Base-by-base conservation (phyloP, 2,888 invertebrate genomes). In the Leucozona laternaria region DNA sequence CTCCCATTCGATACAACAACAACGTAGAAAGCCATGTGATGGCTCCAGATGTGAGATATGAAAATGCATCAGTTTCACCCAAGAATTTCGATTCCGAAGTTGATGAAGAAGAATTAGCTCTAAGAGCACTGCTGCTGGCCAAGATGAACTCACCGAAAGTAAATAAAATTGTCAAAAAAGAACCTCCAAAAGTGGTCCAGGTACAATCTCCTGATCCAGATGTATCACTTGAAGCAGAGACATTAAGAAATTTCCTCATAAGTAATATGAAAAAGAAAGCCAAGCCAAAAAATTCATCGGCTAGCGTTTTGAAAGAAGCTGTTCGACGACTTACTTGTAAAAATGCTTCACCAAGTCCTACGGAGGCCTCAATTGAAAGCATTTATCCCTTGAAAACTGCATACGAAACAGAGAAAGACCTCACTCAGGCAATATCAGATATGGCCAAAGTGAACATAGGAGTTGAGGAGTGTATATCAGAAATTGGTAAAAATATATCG, bases 221-320 rank as follows among this genome's bases (percentile, higher is more conserved):
- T 34, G 53, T 71, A 8, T 82, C 85, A 20, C 17, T 85, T 2
- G 89, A 91, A 81, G 89, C 89, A 0, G 90, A 91, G 17, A 85
- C 86, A 20, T 58, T 91, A 48, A 89, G 91, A 15, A 89, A 88
- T 7, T 87, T 90, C 8, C 85, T 92, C 4, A 89, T 92, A 7
- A 89, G 88, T 7, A 90, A 89, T 62, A 90, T 91, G 79, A 89
- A 89, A 0, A 81, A 89, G 13, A 90, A 89, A 62, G 88, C 88
- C 13, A 37, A 77, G 25, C 25, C 45, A 50, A 70, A 60, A n/a
- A 53, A 70, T 53, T 66, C 83, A 20, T 48, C 87, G 3, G 66
- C 68, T 8, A 70, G 81, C 22, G 91, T 92, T n/a, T 88, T 92
- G 0, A 92, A 92, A 78, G 91, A 91, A 82, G 92, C 92, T 5